These are phyloP conservation scores for Mastigias papua DNA, from an alignment of 30 jellyfish, hydroid and myxozoan species.

Conservation along the genomic window DNA sequence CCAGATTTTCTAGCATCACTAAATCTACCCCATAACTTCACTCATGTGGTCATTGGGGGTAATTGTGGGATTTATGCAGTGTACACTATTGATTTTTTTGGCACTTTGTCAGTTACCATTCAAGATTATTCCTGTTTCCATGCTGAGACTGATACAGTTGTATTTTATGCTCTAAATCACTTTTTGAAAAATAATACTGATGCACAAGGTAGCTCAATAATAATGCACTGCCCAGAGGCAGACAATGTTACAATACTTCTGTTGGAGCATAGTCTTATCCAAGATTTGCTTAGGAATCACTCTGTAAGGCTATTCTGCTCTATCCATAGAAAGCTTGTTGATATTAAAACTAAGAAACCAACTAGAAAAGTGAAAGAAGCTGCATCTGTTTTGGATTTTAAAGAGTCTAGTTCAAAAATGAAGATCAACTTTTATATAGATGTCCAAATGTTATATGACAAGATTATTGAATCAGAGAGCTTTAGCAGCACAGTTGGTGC, in stretches of 20 bases:
- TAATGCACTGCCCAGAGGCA: conserved; percentile 68
- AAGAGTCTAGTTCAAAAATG: conserved; percentile 29
- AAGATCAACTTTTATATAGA: conserved; percentile 57
- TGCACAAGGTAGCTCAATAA: conserved; percentile 5
- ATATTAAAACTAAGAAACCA: conserved; percentile 54
- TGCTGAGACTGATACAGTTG: conserved; percentile 74
- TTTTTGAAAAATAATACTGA: conserved; percentile 13
- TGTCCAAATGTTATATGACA: conserved; percentile 13
- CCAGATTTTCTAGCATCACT: conserved; percentile 13
- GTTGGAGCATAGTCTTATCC: conserved; percentile 45
- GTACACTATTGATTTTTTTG: conserved; percentile 28
- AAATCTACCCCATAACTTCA: conserved; percentile 29
- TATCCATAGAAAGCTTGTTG: conserved; percentile 42
- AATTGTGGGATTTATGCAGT: conserved; percentile 29
- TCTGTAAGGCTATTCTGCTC: conserved; percentile 20
- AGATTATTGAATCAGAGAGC: background rate
- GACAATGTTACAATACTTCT: conserved; percentile 52
- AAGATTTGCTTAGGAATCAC: background rate
- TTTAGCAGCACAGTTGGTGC: background rate
- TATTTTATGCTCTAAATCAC: conserved; percentile 45
- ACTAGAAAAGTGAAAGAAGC: conserved; percentile 32
- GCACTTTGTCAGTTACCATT: background rate
- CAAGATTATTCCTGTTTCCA: conserved; percentile 45
- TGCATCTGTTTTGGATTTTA: conserved; percentile 25
- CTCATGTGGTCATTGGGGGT: conserved; percentile 61